Conservation (phyloP, 2,113 vertebrate genomes). For the Philantomba maxwellii region DNA sequence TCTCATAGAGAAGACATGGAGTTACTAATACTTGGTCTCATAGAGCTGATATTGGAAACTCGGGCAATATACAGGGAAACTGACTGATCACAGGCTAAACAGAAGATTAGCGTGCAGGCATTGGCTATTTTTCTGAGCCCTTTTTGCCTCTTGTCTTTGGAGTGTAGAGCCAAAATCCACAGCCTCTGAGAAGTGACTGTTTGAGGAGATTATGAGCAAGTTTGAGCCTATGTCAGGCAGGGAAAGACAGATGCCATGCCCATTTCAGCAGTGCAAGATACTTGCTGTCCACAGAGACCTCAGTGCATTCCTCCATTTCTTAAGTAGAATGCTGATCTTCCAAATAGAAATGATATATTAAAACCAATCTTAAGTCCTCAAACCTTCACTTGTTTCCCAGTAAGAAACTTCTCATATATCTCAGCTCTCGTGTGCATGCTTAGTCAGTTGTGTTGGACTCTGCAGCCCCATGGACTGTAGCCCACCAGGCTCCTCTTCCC, state of each 20-base stretch:
- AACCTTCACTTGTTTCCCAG: background rate
- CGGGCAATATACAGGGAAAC: background rate
- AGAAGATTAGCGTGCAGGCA: background rate
- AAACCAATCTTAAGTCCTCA: background rate
- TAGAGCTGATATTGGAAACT: background rate
- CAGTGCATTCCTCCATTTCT: background rate
- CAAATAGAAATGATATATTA: background rate
- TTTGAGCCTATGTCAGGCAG: background rate
- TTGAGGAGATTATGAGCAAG: background rate
- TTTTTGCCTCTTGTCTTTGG: conserved; percentile 8
- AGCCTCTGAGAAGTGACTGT: background rate
- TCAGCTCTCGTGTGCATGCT: background rate
- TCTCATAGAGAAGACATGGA: background rate
- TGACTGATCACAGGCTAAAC: background rate
- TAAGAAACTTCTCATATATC: background rate
- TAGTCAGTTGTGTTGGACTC: background rate
- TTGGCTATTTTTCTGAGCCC: background rate
- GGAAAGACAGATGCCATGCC: background rate
- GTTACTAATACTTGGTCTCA: background rate
- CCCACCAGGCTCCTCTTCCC: background rate
- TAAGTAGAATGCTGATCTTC: background rate
- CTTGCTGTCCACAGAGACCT: background rate
- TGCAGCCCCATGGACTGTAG: background rate
- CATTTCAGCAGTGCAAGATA: background rate
- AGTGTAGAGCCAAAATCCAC: background rate